These are phyloP conservation scores for Garra rufa DNA, from an alignment of 2,113 vertebrate species.

Conservation along the genomic window DNA sequence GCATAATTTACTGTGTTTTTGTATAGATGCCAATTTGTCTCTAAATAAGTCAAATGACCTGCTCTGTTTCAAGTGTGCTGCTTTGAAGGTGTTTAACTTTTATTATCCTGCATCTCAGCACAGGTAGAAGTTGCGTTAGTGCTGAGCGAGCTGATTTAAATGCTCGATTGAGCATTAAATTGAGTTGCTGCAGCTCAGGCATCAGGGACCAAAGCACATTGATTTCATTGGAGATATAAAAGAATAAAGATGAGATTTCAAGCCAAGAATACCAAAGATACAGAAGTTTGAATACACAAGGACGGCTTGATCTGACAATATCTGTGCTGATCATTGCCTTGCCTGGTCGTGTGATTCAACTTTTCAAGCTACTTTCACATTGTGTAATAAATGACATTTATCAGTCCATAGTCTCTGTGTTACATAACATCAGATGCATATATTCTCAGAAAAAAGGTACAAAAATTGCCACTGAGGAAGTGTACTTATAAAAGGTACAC, in stretches of 20 bases:
- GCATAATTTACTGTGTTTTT: background rate
- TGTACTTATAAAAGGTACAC: background rate
- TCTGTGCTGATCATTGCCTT: background rate
- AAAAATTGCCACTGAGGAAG: background rate
- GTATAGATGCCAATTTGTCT: background rate
- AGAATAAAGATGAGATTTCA: constrained; percentile 21
- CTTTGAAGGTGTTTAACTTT: constrained; percentile 21
- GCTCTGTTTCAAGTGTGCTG: background rate
- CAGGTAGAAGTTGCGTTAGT: constrained; percentile 10
- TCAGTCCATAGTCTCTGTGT: background rate
- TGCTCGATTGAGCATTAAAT: constrained; percentile 54
- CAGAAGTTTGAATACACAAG: background rate
- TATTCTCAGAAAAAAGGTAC: background rate
- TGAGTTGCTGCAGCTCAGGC: constrained; percentile 46
- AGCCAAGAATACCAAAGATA: background rate
- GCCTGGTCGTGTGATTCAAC: background rate
- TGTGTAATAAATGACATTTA: background rate
- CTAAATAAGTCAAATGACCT: background rate
- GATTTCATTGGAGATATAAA: constrained; percentile 23
- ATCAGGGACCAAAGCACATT: constrained; percentile 34
- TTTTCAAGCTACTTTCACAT: background rate
- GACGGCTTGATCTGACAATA: background rate
- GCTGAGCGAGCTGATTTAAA: constrained; percentile 36
- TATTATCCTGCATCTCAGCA: background rate
- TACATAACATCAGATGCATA: background rate